Percentiles rank a stretch among this genome's conserved stretches.
Evolutionary conservation across 2,797 vertebrate species (phyloP).

Genomic region (Falco biarmicus): DNA sequence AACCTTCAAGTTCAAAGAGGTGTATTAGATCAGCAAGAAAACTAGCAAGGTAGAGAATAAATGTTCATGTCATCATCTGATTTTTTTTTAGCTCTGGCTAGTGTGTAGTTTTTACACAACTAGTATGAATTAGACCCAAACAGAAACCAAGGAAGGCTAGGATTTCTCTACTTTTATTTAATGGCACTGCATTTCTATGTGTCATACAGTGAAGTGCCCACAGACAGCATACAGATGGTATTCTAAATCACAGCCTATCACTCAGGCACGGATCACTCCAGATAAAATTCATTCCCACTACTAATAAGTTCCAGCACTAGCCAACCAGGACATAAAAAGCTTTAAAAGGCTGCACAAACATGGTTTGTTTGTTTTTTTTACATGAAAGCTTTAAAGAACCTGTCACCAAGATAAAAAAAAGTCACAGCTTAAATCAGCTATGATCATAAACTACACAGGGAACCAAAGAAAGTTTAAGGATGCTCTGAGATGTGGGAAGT

Average conservation of each 20-base stretch:
- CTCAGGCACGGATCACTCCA: background rate
- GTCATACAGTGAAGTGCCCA: background rate
- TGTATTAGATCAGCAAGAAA: background rate
- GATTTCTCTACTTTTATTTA: background rate
- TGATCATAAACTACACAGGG: background rate
- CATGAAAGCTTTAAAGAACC: background rate
- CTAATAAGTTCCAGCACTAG: background rate
- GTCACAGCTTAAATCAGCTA: background rate
- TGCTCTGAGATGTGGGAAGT: background rate
- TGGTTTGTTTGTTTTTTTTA: too few species aligned
- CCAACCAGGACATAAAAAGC: background rate
- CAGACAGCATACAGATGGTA: background rate
- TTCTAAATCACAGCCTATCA: background rate
- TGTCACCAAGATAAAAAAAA: background rate
- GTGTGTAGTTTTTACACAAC: background rate
- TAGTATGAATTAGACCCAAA: background rate
- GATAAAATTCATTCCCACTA: background rate
- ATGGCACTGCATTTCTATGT: background rate
- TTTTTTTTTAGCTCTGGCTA: background rate
- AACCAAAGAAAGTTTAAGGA: background rate
- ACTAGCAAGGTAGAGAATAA: background rate
- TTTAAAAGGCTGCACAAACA: background rate
- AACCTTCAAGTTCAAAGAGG: background rate
- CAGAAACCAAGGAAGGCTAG: background rate
- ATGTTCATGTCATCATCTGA: background rate